A percentile compares a stretch with the other conserved stretches of the same genome.
Conservation (phyloP, 2,797 vertebrate genomes). For the Heliangelus exortis region DNA sequence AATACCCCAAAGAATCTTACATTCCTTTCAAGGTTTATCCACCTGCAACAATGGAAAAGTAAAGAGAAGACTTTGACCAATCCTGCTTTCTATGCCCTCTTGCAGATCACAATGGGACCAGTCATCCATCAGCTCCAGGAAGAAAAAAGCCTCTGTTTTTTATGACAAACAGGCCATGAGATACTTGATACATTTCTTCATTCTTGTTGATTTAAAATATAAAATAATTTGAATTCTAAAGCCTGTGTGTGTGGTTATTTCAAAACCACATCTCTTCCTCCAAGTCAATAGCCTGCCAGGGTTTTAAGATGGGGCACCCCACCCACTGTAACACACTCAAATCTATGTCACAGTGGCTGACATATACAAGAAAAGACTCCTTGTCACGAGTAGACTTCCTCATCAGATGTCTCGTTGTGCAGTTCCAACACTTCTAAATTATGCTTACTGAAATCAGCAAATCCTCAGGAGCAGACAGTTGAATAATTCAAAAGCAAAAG, state of each 20-base stretch:
- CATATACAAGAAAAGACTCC: not conserved
- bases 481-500: not conserved
- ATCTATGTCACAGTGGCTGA: not conserved
- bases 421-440: not conserved
- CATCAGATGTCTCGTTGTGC: fast-evolving
- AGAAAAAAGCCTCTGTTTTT: not conserved
- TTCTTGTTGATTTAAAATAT: not conserved
- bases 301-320: not conserved
- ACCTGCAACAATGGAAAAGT: not conserved
- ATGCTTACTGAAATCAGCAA: not conserved
- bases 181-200: not conserved
- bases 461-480: not conserved
- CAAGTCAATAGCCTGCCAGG: not conserved
- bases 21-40: not conserved
- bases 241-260: not conserved
- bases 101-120: not conserved
- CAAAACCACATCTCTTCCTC: not conserved
- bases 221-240: not conserved
- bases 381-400: not conserved
- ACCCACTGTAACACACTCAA: not conserved
- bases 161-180: not conserved
- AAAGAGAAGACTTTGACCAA: not conserved
- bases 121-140: not conserved
- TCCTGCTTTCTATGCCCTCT: not conserved
- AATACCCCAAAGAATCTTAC: not conserved